phyloP scores from a whole-genome alignment of 2,113 vertebrate species.

The Callospermophilus lateralis region DNA sequence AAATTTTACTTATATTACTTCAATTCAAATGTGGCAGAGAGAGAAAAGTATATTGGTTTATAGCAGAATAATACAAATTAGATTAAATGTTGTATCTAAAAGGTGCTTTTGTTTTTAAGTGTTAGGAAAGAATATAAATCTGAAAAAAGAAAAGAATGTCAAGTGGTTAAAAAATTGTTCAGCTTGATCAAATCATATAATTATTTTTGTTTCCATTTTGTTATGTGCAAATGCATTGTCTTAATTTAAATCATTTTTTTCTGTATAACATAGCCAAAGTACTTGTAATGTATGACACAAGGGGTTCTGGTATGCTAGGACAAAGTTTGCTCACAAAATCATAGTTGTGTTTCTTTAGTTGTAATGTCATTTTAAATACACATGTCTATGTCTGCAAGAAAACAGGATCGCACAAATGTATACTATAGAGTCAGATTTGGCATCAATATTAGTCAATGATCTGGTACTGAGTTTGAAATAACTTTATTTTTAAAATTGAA shows the following conservation, averaged over 20 bases:
- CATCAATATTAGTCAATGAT: background rate
- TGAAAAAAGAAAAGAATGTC: background rate
- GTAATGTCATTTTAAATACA: background rate
- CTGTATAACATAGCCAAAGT: too few species aligned
- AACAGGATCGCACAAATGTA: background rate
- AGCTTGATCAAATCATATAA: background rate
- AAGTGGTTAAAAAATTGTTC: background rate
- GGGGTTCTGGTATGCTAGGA: background rate
- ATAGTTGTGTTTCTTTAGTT: background rate
- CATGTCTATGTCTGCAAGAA: background rate
- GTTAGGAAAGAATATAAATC: background rate
- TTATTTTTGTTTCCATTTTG: background rate
- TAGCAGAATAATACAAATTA: background rate
- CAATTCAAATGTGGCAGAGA: background rate
- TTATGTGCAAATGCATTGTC: background rate
- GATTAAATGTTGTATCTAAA: background rate
- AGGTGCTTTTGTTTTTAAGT: background rate
- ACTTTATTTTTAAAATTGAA: background rate
- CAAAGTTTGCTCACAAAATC: background rate
- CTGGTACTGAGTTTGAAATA: background rate
- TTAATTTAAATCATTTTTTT: background rate
- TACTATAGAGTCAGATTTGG: fast-evolving
- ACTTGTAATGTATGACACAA: background rate
- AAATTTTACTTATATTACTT: background rate
- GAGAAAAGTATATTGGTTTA: background rate